A percentile compares a stretch with the other conserved stretches of the same genome.
These are phyloP conservation scores for Neolamprologus sp. DNA, from an alignment of 2,113 vertebrate genomes.

Conservation along the genomic window DNA sequence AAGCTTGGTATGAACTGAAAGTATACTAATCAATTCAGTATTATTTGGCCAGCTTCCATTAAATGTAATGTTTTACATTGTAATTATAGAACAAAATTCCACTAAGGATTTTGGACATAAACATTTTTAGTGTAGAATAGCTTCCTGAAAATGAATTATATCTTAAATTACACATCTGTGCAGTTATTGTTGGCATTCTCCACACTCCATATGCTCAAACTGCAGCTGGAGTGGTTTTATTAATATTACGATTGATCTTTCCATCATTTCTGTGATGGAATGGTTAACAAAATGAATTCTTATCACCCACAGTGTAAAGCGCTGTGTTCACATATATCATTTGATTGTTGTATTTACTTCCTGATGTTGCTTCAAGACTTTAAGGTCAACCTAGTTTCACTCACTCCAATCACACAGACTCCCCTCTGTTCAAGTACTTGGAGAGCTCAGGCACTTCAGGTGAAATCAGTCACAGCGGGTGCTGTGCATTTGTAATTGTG, in stretches of 20 bases:
- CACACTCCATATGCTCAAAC: not conserved
- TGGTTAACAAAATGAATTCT: not conserved
- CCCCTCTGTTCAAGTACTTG: not conserved
- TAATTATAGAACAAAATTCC: not conserved
- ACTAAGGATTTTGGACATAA: not conserved
- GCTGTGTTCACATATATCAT: not conserved
- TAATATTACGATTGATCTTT: not conserved
- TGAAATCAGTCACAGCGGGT: constrained; percentile 16
- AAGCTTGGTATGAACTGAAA: not conserved
- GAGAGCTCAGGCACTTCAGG: not conserved
- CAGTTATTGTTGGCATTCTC: not conserved
- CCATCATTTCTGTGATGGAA: not conserved
- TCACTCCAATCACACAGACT: constrained; percentile 4
- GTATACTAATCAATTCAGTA: not conserved
- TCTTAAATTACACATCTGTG: not conserved
- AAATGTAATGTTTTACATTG: not conserved
- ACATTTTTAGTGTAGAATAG: not conserved
- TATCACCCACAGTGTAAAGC: not conserved
- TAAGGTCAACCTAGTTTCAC: constrained; percentile 1
- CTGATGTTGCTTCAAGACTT: not conserved
- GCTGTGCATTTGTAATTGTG: not conserved
- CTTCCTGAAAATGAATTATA: not conserved
- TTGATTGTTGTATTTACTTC: not conserved
- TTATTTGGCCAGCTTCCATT: not conserved
- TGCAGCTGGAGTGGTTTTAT: not conserved